Conservation (phyloP, 2,113 vertebrate genomes). For the Charina bottae region DNA sequence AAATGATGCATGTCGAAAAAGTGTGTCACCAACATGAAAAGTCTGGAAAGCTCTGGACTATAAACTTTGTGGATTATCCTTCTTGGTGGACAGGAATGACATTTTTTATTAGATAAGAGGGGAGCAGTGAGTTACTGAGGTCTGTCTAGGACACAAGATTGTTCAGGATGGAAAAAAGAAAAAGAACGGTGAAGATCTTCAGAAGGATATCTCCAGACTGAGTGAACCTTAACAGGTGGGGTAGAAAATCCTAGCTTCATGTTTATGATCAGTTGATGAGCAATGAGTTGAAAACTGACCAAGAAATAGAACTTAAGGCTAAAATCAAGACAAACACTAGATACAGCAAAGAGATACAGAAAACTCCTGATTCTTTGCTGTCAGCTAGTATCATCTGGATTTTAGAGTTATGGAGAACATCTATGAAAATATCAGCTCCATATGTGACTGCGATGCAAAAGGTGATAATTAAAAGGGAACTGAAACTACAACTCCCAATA, state of each 20-base stretch:
- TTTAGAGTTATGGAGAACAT: background rate
- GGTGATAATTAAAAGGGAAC: background rate
- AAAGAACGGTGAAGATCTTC: background rate
- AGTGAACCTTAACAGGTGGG: background rate
- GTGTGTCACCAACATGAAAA: too few species aligned
- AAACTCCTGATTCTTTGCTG: too few species aligned
- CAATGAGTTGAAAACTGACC: background rate
- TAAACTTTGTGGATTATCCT: background rate
- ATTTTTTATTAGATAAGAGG: background rate
- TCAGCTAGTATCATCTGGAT: background rate
- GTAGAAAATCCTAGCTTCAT: background rate
- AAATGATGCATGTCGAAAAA: too few species aligned
- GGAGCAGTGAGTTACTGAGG: background rate
- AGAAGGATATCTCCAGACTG: background rate
- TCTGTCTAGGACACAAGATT: background rate
- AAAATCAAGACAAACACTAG: too few species aligned
- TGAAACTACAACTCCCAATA: background rate
- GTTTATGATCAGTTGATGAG: background rate
- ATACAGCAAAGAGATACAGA: too few species aligned
- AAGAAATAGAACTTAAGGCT: too few species aligned
- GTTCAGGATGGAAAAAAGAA: background rate
- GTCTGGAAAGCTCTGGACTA: too few species aligned
- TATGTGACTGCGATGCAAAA: background rate
- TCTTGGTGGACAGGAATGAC: background rate
- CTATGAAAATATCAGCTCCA: background rate